phyloP scores from a whole-genome alignment of 53 echinoderm and acorn worm genomes.

The Stichopus horrens region DNA sequence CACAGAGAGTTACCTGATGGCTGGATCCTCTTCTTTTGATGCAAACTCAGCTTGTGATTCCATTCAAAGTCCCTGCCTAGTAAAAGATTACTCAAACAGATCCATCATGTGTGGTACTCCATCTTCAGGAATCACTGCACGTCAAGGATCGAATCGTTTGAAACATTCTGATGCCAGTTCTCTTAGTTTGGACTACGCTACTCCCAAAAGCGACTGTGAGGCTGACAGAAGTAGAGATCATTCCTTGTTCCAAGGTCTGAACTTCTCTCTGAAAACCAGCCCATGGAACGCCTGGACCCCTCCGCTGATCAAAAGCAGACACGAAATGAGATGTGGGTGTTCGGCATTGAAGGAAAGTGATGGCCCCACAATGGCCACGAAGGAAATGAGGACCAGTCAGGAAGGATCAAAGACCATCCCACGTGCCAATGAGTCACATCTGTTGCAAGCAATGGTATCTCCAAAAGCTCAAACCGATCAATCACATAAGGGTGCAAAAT shows the following conservation, averaged over 20 bases:
- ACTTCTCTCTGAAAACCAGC: constrained; percentile 9
- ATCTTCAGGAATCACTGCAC: neutral
- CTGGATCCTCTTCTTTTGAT: neutral
- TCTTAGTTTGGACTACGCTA: neutral
- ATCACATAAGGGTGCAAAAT: neutral
- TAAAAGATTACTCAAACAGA: neutral
- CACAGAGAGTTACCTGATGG: neutral
- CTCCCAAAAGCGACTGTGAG: neutral
- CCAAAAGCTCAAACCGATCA: too few relatives aligned
- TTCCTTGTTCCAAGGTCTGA: constrained; percentile 17
- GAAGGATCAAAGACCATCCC: neutral
- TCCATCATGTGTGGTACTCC: neutral
- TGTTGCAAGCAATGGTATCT: too few relatives aligned
- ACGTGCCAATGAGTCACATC: neutral
- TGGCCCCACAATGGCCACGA: too few relatives aligned
- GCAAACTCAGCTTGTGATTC: neutral
- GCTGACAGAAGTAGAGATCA: constrained; percentile 3
- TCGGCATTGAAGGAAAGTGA: too few relatives aligned
- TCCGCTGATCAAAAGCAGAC: neutral
- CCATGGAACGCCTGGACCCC: constrained; percentile 1
- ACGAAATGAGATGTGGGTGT: too few relatives aligned
- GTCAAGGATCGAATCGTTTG: neutral
- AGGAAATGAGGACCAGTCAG: neutral
- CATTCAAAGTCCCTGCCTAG: neutral
- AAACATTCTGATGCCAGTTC: neutral